Evolutionary conservation across 2,797 vertebrate genomes (phyloP), one percentile per base, ranked within the genome.

Genomic region (Sebastes variabilis): DNA sequence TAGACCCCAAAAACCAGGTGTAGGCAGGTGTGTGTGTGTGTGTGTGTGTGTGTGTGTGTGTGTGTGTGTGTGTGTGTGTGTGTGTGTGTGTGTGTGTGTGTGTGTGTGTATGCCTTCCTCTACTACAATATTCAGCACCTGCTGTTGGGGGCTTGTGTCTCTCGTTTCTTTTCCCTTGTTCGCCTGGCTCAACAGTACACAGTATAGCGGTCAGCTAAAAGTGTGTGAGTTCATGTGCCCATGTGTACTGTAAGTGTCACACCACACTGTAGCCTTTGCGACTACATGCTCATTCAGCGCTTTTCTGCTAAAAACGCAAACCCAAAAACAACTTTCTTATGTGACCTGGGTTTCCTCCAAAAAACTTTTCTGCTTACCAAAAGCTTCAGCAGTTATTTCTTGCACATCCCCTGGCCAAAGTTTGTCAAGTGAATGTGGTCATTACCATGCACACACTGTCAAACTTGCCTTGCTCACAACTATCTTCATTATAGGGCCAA

Each of bases 111-210:
- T 80, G 49, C 55, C 25, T 74, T 49, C 56, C 75, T 80, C 60
- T 75, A 54, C 85, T 92, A 81, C 88, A 90, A 93, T 90, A 93
- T 93, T 92, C 86, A 93, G 77, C 67, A 85, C 81, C 88, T 88
- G 90, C 88, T 93, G 88, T 76, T 89, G 67, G 81, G 82, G 74
- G 64, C 87, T 92, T 84, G 71, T 85, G 80, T 88, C 87, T 80
- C 79, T 77, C 60, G 66, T 89, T 90, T 86, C 58, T 73, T 77
- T 62, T 55, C 64, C 58, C 75, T 77, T 82, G 77, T 86, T 86
- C 61, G 55, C 49, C 79, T 68, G 32, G 36, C 66, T 80, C 58
- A 81, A 85, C 64, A 76, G 68, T 36, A 68, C 69, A 86, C 69
- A 78, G 42, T 82, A 79, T 75, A 60, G 72, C 11, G 74, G 91